Evolutionary conservation across 2,888 invertebrate species (phyloP).

Genomic region (Parnassius mnemosyne): DNA sequence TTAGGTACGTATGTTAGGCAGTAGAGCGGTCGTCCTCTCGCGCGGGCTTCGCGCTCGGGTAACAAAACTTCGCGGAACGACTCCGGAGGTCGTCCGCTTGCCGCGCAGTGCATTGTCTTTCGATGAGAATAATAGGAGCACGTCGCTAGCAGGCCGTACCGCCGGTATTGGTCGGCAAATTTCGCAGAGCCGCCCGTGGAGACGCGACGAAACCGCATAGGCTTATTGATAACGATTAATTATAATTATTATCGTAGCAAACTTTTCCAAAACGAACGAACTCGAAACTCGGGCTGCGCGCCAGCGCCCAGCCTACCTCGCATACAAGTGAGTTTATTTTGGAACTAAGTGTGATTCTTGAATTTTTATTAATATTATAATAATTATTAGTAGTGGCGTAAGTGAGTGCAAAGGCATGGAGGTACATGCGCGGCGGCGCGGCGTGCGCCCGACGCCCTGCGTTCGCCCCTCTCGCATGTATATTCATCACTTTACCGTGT

Average conservation of each 20-base stretch:
- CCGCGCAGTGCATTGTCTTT: not conserved
- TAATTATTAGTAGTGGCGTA: slow-evolving; percentile 79
- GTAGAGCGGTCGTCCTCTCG: slow-evolving; percentile 77
- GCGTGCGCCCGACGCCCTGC: slow-evolving; percentile 32
- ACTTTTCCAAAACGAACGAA: slow-evolving; percentile 82
- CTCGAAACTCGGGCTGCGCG: slow-evolving; percentile 82
- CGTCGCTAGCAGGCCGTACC: not conserved
- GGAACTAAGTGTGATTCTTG: slow-evolving; percentile 88
- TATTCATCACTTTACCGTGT: slow-evolving; percentile 66
- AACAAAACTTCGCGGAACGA: slow-evolving; percentile 2
- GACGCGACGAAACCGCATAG: slow-evolving; percentile 76
- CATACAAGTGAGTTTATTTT: slow-evolving; percentile 88
- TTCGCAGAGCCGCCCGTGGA: slow-evolving; percentile 63
- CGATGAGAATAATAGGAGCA: slow-evolving; percentile 3
- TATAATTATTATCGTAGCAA: slow-evolving; percentile 80
- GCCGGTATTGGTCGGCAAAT: slow-evolving; percentile 62
- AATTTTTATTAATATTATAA: slow-evolving; percentile 82
- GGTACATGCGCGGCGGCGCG: slow-evolving; percentile 49
- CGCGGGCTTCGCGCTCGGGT: slow-evolving; percentile 49
- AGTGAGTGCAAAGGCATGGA: slow-evolving; percentile 69
- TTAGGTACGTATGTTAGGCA: slow-evolving; percentile 79
- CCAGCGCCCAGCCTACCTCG: slow-evolving; percentile 84
- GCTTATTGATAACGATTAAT: slow-evolving; percentile 79
- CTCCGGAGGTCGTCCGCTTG: not conserved
- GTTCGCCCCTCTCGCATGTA: slow-evolving; percentile 47